Conservation (phyloP, 2,113 vertebrate genomes). For the Anhinga anhinga region DNA sequence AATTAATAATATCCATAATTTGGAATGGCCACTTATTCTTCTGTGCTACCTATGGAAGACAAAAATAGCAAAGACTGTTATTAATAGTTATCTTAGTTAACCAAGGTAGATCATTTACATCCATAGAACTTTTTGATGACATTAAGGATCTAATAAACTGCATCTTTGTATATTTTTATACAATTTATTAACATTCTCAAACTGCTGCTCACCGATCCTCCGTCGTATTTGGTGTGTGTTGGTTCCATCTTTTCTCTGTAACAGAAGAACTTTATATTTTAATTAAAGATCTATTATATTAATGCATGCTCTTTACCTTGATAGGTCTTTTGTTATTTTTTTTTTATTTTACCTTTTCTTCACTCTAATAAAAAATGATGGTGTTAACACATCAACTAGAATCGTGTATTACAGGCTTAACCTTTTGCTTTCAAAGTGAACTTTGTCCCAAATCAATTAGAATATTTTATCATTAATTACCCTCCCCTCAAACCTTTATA, state of each 20-base stretch:
- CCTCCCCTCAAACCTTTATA: not conserved
- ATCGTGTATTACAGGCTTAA: not conserved
- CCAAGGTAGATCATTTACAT: not conserved
- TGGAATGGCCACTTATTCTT: not conserved
- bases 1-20: not conserved
- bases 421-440: not conserved
- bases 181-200: not conserved
- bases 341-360: not conserved
- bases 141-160: not conserved
- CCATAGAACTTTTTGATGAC: not conserved
- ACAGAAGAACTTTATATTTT: constrained; percentile 12
- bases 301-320: not conserved
- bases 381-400: not conserved
- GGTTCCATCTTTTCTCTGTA: not conserved
- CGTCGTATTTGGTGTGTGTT: not conserved
- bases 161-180: not conserved
- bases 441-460: not conserved
- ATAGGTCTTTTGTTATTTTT: not conserved
- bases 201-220: not conserved
- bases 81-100: not conserved
- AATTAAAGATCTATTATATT: not conserved
- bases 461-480: not conserved
- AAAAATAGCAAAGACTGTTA: not conserved
- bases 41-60: not conserved
- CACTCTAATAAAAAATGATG: not conserved